Percentiles rank a stretch among this genome's conserved stretches.
phyloP scores from a whole-genome alignment of 1,140 invertebrate species.

The Eufriesea mexicana region DNA sequence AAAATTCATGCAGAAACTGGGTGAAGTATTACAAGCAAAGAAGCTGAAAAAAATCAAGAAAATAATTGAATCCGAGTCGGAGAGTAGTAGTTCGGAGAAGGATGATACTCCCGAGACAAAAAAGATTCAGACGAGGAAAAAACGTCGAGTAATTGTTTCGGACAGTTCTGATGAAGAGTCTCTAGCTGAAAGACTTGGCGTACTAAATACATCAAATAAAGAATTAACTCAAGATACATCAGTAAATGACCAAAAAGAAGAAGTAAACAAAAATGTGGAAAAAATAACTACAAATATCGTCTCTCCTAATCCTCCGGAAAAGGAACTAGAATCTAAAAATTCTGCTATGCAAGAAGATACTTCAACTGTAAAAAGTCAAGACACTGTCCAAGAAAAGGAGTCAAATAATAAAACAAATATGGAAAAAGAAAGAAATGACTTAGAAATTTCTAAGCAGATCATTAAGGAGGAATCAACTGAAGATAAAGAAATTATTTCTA shows the following conservation, averaged over 20 bases:
- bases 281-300: too few species aligned
- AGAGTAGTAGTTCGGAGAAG: constrained; percentile 63
- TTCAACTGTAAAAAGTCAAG: not conserved
- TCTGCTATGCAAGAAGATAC: not conserved
- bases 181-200: constrained; percentile 61
- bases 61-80: constrained; percentile 71
- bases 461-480: constrained; percentile 2
- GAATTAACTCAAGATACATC: not conserved
- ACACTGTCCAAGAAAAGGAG: not conserved
- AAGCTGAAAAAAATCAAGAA: constrained; percentile 72
- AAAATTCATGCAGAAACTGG: constrained; percentile 65
- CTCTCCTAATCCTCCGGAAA: not conserved
- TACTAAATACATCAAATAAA: constrained; percentile 3
- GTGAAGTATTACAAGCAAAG: constrained; percentile 63
- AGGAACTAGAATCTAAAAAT: not conserved
- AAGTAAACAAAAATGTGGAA: too few species aligned
- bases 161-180: constrained; percentile 77
- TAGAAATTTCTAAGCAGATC: not conserved
- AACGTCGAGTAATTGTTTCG: constrained; percentile 71
- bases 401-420: not conserved
- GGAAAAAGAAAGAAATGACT: not conserved
- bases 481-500: constrained; percentile 36
- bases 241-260: not conserved
- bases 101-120: constrained; percentile 60
- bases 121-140: constrained; percentile 62